phyloP scores from a whole-genome alignment of 1,140 invertebrate species.

The Colletes gigas region DNA sequence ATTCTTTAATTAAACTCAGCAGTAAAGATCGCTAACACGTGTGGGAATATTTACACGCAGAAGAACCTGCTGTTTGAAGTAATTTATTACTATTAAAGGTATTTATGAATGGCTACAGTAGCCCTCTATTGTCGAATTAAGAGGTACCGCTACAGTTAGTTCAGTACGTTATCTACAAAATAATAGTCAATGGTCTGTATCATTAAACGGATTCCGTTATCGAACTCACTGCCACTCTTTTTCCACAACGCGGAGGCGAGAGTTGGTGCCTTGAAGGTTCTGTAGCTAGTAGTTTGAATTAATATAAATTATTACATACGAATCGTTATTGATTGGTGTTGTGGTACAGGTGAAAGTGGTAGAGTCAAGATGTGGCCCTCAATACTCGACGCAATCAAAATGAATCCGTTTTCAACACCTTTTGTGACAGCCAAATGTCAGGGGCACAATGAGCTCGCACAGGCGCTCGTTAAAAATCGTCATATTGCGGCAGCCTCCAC shows the following conservation, averaged over 20 bases:
- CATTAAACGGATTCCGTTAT: constrained; percentile 21
- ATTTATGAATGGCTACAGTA: not conserved
- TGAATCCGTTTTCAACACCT: constrained; percentile 87
- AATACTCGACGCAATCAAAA: constrained; percentile 87
- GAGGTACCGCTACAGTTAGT: not conserved
- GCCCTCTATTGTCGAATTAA: not conserved
- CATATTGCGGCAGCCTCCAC: constrained; percentile 84
- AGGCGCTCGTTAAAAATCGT: constrained; percentile 81
- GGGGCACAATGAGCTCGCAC: constrained; percentile 72
- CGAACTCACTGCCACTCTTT: constrained; percentile 63
- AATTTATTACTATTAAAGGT: no score
- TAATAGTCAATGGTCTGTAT: not conserved
- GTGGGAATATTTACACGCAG: no score
- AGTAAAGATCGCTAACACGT: no score
- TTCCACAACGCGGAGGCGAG: constrained; percentile 59
- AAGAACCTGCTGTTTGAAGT: no score
- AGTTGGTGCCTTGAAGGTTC: constrained; percentile 52
- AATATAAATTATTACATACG: constrained; percentile 30
- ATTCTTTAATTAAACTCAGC: no score
- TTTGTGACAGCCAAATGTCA: constrained; percentile 85
- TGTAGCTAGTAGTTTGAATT: constrained; percentile 26
- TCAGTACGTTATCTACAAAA: constrained; percentile 4
- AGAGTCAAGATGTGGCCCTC: constrained; percentile 86
- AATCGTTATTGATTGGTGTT: constrained; percentile 27
- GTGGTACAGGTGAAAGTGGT: constrained; percentile 57